Evolutionary conservation across 2,888 invertebrate genomes (phyloP), one percentile per base, ranked within the genome.

Genomic region (Synergus gifuensis): DNA sequence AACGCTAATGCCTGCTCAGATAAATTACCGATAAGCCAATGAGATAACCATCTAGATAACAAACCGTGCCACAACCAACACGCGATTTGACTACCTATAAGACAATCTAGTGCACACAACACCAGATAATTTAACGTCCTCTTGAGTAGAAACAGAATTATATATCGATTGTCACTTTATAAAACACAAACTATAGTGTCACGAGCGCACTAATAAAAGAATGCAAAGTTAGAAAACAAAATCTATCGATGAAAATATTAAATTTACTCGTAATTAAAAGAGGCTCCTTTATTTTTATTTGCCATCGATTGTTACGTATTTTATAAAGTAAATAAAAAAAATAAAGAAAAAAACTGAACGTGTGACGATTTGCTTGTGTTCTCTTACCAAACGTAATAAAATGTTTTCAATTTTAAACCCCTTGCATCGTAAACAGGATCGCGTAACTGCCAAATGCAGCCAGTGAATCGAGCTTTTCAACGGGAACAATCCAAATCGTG

Each of bases 1-100:
- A 91, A 92, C 91, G 91, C 91, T 91, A 92, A 92, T 92, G 92
- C 91, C 90, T 89, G 91, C 89, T 87, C 91, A 91, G 92, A 92
- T 92, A 92, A 91, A 91, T 92, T 90, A 91, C 90, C 90, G 92
- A 92, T 92, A 92, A 91, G 91, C 88, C 88, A 84, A 78, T 83
- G 80, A 87, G 91, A 92, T 92, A 90, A 89, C 83, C 85, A 91
- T 91, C 91, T 90, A 87, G 90, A 91, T 90, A 91, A 89, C 89
- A 87, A 88, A 87, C 89, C 87, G 87, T 83, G 86, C 86, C 84
- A 84, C 86, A 83, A 76, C 79, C 60, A 80, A 81, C 88, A 88
- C 88, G 89, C 89, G 87, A 89, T 86, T 84, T 81, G 83, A 67
- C 67, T 67, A 67, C 44, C 44, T 67, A 67, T 67, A 67, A 67